Conservation (phyloP, 2,113 vertebrate species). For the Trematocara marginatum region DNA sequence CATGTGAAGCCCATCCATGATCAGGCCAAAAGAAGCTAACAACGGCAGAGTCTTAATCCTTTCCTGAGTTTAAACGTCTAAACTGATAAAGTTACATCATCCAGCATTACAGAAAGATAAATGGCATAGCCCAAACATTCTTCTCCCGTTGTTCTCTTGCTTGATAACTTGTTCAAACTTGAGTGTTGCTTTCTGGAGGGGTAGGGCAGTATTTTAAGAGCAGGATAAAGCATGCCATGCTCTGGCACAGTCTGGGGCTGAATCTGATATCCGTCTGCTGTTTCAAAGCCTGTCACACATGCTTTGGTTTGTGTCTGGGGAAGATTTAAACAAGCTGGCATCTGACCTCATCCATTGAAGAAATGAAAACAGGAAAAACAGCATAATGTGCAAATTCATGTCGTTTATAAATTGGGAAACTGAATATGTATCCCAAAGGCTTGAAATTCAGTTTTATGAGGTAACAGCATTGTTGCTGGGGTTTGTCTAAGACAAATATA, state of each 20-base stretch:
- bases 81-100: not conserved
- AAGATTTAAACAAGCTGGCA: not conserved
- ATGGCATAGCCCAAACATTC: not conserved
- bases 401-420: not conserved
- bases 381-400: not conserved
- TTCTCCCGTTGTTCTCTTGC: not conserved
- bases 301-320: not conserved
- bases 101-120: not conserved
- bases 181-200: slow-evolving; percentile 19
- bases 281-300: slow-evolving; percentile 1
- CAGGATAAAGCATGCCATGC: slow-evolving; percentile 37
- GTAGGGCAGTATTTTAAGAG: slow-evolving; percentile 22
- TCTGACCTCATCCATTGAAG: not conserved
- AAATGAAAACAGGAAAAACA: not conserved
- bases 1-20: not conserved
- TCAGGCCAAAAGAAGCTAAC: not conserved
- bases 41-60: not conserved
- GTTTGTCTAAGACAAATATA: not conserved
- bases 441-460: not conserved
- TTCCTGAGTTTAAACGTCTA: not conserved
- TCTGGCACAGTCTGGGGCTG: slow-evolving; percentile 13
- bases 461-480: not conserved
- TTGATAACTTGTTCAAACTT: slow-evolving; percentile 49
- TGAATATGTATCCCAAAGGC: not conserved
- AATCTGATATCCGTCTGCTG: slow-evolving; percentile 26